phyloP scores from a whole-genome alignment of 2,797 vertebrate genomes.

The Eutrigla gurnardus region DNA sequence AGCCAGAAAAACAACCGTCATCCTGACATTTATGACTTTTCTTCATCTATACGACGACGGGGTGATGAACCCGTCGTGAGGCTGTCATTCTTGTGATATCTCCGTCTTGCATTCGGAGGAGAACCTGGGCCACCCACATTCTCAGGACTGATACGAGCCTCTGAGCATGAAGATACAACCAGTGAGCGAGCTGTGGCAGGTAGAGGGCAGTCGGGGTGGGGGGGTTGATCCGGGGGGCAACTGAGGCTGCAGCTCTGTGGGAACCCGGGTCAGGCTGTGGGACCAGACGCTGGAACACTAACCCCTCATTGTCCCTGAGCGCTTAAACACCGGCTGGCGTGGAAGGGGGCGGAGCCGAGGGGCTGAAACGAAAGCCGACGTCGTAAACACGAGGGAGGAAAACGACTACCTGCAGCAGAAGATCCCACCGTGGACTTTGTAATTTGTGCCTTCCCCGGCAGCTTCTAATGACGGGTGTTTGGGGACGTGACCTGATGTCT shows the following conservation, averaged over 20 bases:
- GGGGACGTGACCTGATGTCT: slow-evolving; percentile 62
- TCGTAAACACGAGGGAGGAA: slow-evolving; percentile 80
- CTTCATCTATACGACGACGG: slow-evolving; percentile 56
- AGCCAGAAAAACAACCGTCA: slow-evolving; percentile 36
- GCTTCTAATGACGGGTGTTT: slow-evolving; percentile 77
- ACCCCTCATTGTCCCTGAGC: slow-evolving; percentile 85
- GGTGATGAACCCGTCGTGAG: slow-evolving; percentile 21
- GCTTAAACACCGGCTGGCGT: slow-evolving; percentile 81
- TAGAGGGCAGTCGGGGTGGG: not conserved
- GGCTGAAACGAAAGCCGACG: slow-evolving; percentile 77
- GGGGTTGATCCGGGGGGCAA: slow-evolving; percentile 32
- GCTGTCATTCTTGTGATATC: slow-evolving; percentile 46
- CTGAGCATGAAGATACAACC: slow-evolving; percentile 9
- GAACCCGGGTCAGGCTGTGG: slow-evolving; percentile 65
- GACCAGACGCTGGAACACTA: slow-evolving; percentile 79
- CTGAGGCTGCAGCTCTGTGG: slow-evolving; percentile 49
- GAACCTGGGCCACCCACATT: slow-evolving; percentile 59
- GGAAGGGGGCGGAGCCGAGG: slow-evolving; percentile 69
- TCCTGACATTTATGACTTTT: slow-evolving; percentile 42
- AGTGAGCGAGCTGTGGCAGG: slow-evolving; percentile 14
- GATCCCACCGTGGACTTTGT: slow-evolving; percentile 77
- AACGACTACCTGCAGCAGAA: slow-evolving; percentile 80
- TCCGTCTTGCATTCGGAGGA: slow-evolving; percentile 23
- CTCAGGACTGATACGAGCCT: slow-evolving; percentile 13
- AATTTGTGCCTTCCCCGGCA: slow-evolving; percentile 75